Evolutionary conservation across 2,888 invertebrate species (phyloP).

Genomic region (Sarcophaga carnaria): DNA sequence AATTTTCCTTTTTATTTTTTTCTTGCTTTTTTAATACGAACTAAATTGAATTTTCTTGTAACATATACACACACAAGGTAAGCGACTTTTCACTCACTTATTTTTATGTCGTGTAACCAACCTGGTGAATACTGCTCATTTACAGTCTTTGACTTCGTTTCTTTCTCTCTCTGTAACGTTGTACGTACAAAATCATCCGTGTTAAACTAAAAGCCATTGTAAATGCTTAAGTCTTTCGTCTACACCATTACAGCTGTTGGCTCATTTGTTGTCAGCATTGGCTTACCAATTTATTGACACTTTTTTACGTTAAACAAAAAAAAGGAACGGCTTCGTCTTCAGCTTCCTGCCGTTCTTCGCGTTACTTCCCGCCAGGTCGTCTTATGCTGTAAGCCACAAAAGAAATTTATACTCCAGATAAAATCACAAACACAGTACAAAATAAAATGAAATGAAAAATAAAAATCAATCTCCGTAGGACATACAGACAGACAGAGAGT

Average conservation of each 20-base stretch:
- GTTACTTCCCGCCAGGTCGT: no score
- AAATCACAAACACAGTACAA: no score
- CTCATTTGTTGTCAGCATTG: slow-evolving; percentile 52
- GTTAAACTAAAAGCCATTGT: slow-evolving; percentile 23
- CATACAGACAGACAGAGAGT: no score
- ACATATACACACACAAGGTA: slow-evolving; percentile 3
- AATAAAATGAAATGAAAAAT: no score
- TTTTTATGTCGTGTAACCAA: neutral
- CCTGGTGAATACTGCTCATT: no score
- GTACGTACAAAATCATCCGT: slow-evolving; percentile 24
- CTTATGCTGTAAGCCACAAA: no score
- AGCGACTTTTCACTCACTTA: neutral
- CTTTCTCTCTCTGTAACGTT: neutral
- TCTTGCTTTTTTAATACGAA: no score
- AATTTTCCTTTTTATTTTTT: neutral
- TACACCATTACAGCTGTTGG: slow-evolving; percentile 34
- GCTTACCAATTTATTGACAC: slow-evolving; percentile 38
- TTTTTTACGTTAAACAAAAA: neutral
- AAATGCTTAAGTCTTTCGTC: slow-evolving; percentile 9
- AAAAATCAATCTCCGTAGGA: no score
- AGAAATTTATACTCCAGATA: no score
- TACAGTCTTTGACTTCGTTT: no score
- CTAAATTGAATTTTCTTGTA: slow-evolving; percentile 14
- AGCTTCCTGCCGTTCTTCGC: no score
- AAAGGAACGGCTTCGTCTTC: no score